Evolutionary conservation across 2,888 invertebrate genomes (phyloP), one percentile per base, ranked within the genome.

Genomic region (Criorhina ranunculi): DNA sequence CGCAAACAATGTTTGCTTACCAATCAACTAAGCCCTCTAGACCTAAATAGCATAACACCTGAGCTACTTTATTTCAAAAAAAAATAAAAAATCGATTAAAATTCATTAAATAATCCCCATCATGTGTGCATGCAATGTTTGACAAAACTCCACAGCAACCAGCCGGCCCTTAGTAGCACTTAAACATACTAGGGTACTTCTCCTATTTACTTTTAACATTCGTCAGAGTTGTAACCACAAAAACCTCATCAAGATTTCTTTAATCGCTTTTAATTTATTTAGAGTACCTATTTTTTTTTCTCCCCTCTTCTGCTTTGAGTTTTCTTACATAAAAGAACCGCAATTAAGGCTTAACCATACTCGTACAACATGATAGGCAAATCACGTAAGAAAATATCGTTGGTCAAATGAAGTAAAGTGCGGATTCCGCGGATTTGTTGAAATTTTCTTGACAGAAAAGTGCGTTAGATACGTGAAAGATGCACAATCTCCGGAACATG

Each of bases 281-380:
- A 4, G 57, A 57, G 75, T 57, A 66, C 7, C n/a, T 57, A 12
- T 35, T 53, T 7, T 5, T 42, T 8, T 57, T n/a, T n/a, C n/a
- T n/a, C n/a, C n/a, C n/a, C n/a, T n/a, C 1, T 15, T 55, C 17
- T 12, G 31, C n/a, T 42, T 12, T 17, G 53, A 9, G 8, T 44
- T 67, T 49, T 75, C 57, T 82, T 82, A 78, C 60, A 72, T 78
- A 83, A 78, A 83, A 83, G 72, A 78, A 67, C 78, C 78, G 72
- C 66, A 72, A 72, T 42, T 40, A 49, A 66, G 35, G 55, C 24
- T 33, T 57, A 53, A 24, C 44, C n/a, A n/a, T n/a, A n/a, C n/a
- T n/a, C n/a, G n/a, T 44, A 64, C 40, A 24, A 51, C 31, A 53
- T 53, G n/a, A 59, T 66, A 76, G 49, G 66, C 57, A 76, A 67